phyloP scores from a whole-genome alignment of 1,140 invertebrate genomes.

The Arctopsyche grandis region DNA sequence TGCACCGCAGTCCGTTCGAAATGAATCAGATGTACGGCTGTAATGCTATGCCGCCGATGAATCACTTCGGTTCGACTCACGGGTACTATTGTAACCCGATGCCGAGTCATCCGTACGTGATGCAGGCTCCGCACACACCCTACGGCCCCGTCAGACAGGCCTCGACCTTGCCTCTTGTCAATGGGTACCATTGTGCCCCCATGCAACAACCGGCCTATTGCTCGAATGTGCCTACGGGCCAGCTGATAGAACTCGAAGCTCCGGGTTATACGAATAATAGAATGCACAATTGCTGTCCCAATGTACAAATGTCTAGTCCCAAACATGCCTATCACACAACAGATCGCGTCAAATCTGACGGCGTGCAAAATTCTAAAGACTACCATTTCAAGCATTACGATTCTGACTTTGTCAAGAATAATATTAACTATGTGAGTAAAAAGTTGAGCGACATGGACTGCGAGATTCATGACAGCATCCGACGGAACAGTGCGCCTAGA shows the following conservation, averaged over 20 bases:
- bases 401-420: constrained; percentile 5
- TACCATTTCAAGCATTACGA: constrained; percentile 31
- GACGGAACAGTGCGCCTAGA: constrained; percentile 59
- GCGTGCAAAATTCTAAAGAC: constrained; percentile 55
- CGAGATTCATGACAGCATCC: constrained; percentile 56
- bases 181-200: constrained; percentile 60
- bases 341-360: constrained; percentile 2
- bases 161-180: constrained; percentile 60
- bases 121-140: constrained; percentile 57
- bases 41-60: constrained; percentile 39
- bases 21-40: constrained; percentile 45
- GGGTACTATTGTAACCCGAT: constrained; percentile 61
- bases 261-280: constrained; percentile 57
- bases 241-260: constrained; percentile 77
- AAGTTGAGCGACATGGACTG: constrained; percentile 31
- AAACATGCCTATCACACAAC: constrained; percentile 30
- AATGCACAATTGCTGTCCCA: constrained; percentile 27
- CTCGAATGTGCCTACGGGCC: constrained; percentile 69
- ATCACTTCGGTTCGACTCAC: constrained; percentile 56
- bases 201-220: constrained; percentile 57
- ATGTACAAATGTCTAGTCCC: constrained; percentile 44
- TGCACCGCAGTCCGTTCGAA: constrained; percentile 32
- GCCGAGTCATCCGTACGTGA: constrained; percentile 61
- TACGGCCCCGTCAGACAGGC: constrained; percentile 64
- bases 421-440: constrained; percentile 3